Evolutionary conservation across 1,140 invertebrate species (phyloP), one percentile per base, ranked within the genome.

Genomic region (Heliconius hewitsoni): DNA sequence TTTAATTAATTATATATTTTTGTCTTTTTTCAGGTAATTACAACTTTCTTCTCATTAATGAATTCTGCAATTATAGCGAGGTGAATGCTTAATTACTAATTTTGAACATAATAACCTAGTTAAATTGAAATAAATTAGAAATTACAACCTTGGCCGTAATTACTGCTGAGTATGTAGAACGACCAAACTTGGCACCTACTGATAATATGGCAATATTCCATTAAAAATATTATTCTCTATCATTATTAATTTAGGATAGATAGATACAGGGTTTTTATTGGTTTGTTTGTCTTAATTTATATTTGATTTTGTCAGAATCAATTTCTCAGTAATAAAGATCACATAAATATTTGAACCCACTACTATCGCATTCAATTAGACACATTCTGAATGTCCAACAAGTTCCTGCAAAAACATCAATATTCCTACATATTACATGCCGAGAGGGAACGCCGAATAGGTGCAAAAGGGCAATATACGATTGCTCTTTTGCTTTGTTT

Each of bases 11-110:
- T 27, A 16, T 30, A 30, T 66, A 23, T 66, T 27, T 75, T 52
- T 74, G 74, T 79, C 39, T 71, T 72, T 83, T 83, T 73, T 19
- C 82, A 83, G 82, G 82, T 83, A 83, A 83, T 72, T n/a, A 37
- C 30, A 66, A 30, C 27, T 66, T 66, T 66, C 23, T 27, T 39
- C 23, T 73, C 60, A 30, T 66, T 27, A 66, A 30, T 30, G 60
- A 11, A 66, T 66, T 66, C n/a, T 66, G 55, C 19, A 30, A 30
- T 57, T n/a, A n/a, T 60, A 11, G 55, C n/a, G 55, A 60, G 60
- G 60, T 66, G 13, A 66, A 66, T 6, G 23, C n/a, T 60, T 66
- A 66, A 66, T 60, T 66, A 60, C 3, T 66, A 13, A 66, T 27
- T 66, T 66, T 66, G 16, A 30, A 66, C 23, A 66, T 16, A 27